Evolutionary conservation across 2,113 vertebrate species (phyloP).

Genomic region (Odontesthes bonariensis): DNA sequence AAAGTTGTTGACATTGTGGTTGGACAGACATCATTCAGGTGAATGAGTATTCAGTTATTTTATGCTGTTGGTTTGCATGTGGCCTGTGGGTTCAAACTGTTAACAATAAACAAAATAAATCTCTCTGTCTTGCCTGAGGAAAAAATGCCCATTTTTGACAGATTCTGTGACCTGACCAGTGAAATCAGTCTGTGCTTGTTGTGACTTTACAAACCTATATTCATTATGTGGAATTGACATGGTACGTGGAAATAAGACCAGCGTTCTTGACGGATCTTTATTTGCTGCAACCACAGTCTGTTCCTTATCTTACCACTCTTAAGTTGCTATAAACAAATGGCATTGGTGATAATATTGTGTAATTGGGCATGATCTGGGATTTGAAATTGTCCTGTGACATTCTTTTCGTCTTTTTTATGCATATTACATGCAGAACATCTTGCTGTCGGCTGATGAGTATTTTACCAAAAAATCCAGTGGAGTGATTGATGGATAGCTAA

Average conservation of each 20-base stretch:
- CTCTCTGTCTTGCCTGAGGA: slow-evolving; percentile 2
- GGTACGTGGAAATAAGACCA: background rate
- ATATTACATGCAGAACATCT: too few species aligned
- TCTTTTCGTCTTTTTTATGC: too few species aligned
- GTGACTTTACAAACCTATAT: background rate
- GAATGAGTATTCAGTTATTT: background rate
- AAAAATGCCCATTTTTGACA: background rate
- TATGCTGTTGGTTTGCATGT: background rate
- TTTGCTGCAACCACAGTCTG: background rate
- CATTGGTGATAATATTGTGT: background rate
- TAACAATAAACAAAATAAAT: slow-evolving; percentile 23
- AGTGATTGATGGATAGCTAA: background rate
- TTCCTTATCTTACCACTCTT: slow-evolving; percentile 1
- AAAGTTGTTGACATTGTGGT: background rate
- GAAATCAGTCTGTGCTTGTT: background rate
- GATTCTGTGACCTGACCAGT: background rate
- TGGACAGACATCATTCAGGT: slow-evolving; percentile 13
- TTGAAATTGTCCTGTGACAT: background rate
- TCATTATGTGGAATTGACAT: slow-evolving; percentile 7
- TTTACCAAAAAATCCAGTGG: background rate
- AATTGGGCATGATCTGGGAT: background rate
- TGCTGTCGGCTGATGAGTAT: too few species aligned
- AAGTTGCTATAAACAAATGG: background rate
- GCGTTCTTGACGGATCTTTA: background rate
- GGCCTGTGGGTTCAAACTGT: background rate